Evolutionary conservation across 2,797 vertebrate genomes (phyloP).

Genomic region (Pteronotus mesoamericanus): DNA sequence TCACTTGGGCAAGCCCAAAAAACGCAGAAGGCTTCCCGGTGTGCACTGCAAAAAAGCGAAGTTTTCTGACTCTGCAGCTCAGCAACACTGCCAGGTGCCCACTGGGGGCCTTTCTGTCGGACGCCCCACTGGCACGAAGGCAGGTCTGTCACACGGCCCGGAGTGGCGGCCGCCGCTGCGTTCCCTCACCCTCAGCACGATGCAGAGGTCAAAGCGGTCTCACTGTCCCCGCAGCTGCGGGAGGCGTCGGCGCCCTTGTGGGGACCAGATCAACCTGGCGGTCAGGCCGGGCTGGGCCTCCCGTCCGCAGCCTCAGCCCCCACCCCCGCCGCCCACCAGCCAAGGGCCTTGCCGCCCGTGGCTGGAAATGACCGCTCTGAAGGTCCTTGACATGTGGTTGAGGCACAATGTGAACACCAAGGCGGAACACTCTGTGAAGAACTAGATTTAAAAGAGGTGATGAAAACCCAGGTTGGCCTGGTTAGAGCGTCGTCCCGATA

Average conservation of each 20-base stretch:
- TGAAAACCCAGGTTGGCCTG: background rate
- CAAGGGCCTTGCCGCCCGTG: background rate
- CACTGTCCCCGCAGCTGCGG: slow-evolving; percentile 46
- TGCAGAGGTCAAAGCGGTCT: background rate
- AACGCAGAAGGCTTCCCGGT: background rate
- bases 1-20: background rate
- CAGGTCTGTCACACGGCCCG: slow-evolving; percentile 70
- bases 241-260: background rate
- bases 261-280: background rate
- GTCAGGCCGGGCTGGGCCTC: background rate
- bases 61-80: slow-evolving; percentile 42
- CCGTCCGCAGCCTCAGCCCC: rapidly evolving
- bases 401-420: background rate
- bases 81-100: slow-evolving; percentile 57
- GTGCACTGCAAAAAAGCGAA: slow-evolving; percentile 10
- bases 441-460: background rate
- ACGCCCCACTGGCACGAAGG: slow-evolving; percentile 76
- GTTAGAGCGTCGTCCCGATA: too few relatives aligned
- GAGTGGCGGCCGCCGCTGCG: slow-evolving; percentile 57
- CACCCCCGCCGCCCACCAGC: background rate
- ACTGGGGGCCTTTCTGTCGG: slow-evolving; percentile 73
- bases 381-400: background rate
- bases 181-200: slow-evolving; percentile 59
- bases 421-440: background rate
- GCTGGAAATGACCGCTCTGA: background rate